Conservation (phyloP, 2,888 invertebrate species). For the Amitus sp. region DNA sequence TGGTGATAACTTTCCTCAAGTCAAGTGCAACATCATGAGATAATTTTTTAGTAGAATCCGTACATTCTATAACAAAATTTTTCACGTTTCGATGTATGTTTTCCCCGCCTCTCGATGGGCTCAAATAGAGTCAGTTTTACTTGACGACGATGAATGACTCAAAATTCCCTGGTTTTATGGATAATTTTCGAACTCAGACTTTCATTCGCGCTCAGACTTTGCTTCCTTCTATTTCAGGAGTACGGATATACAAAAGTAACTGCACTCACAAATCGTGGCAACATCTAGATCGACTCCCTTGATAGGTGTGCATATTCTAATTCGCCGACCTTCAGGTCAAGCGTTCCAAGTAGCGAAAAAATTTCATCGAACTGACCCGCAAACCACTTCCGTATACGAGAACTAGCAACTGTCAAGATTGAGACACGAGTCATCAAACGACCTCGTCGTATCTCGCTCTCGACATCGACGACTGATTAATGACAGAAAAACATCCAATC, state of each 20-base stretch:
- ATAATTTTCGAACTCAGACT: neutral
- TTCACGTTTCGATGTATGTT: no score
- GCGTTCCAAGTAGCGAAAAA: conserved; percentile 1
- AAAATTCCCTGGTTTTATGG: no score
- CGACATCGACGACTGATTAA: conserved; percentile 57
- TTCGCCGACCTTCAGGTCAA: conserved; percentile 6
- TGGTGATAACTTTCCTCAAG: no score
- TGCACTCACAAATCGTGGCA: conserved; percentile 2
- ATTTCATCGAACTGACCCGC: neutral
- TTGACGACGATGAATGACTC: no score
- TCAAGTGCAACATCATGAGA: no score
- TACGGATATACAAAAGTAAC: conserved; percentile 8
- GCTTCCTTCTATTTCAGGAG: no score
- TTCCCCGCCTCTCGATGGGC: no score
- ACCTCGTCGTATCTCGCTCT: conserved; percentile 45
- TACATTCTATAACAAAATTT: no score
- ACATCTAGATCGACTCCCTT: neutral
- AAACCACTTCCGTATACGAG: conserved; percentile 12
- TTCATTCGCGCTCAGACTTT: neutral
- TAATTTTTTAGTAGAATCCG: no score
- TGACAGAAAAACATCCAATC: conserved; percentile 49
- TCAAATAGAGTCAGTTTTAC: no score
- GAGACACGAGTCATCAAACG: no score
- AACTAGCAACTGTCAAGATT: conserved; percentile 9
- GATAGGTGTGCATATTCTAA: conserved; percentile 6